Evolutionary conservation across 2,797 vertebrate species (phyloP), one percentile per base, ranked within the genome.

Genomic region (Meda fulgida): DNA sequence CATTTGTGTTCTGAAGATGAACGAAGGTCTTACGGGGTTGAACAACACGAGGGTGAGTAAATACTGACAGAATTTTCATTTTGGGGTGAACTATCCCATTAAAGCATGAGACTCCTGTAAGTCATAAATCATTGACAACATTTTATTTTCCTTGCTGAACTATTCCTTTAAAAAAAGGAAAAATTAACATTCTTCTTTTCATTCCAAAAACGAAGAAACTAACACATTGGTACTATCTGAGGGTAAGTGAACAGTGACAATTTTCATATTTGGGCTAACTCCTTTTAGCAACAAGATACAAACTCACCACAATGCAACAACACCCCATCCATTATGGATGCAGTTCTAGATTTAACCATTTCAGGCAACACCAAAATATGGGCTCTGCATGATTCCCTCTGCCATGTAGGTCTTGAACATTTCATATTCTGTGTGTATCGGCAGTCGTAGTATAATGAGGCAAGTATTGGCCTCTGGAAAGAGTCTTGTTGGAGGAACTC

Each of bases 381-480:
- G 79, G 70, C 76, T 58, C 11, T 72, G 76, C 11, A 84, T n/a
- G 51, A 84, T 67, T 66, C 82, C 73, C 60, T 77, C 43, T 3
- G 8, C 69, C 76, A 51, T 84, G 70, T 67, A 31, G 14, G 40
- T 34, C n/a, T 83, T 38, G 46, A 78, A 73, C 43, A 9, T 29
- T 43, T 73, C 71, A 73, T 73, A 73, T 7, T 73, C 71, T 58
- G 29, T 58, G 36, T 83, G 69, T n/a, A 84, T 63, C 1, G 81
- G 81, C 23, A 85, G 77, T 19, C 67, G 48, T 23, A 81, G 71
- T 26, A 81, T 36, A 46, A 67, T 53, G 46, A 75, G 58, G 40
- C 77, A 85, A 29, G 67, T 85, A 31, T 80, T 80, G 46, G 77
- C 84, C 38, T 85, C 69, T 78, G 85, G 82, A 31, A 84, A 77